These are phyloP conservation scores for Tolypeutes matacus DNA, from an alignment of 2,797 vertebrate species.

Conservation along the genomic window DNA sequence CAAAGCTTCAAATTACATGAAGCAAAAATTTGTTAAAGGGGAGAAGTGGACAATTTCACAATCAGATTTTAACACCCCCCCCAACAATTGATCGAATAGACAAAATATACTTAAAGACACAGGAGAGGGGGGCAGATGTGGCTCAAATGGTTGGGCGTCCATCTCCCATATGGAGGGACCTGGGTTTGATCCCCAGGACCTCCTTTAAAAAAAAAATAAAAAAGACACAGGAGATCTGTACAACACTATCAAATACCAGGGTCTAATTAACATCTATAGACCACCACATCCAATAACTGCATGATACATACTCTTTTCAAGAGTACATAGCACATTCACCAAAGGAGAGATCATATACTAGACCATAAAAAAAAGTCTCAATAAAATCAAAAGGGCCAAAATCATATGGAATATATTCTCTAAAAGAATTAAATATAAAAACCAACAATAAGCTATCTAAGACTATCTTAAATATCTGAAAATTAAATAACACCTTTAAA, in stretches of 20 bases:
- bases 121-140: no score
- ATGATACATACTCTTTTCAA: background rate
- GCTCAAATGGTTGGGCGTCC: no score
- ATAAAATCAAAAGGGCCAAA: background rate
- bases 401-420: background rate
- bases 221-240: background rate
- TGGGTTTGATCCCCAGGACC: no score
- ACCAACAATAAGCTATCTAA: background rate
- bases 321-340: background rate
- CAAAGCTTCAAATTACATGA: background rate
- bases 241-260: background rate
- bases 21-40: background rate
- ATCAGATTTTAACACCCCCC: background rate
- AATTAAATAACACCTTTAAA: background rate
- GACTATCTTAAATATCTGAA: background rate
- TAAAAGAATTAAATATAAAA: background rate
- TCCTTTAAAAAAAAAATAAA: no score
- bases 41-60: background rate
- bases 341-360: background rate
- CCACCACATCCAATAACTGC: background rate
- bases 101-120: background rate
- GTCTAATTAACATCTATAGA: background rate
- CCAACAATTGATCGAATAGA: background rate
- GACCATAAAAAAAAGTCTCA: background rate
- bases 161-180: no score